These are phyloP conservation scores for Pycnomerus fuliginosus DNA, from an alignment of 2,888 invertebrate species.

Conservation along the genomic window DNA sequence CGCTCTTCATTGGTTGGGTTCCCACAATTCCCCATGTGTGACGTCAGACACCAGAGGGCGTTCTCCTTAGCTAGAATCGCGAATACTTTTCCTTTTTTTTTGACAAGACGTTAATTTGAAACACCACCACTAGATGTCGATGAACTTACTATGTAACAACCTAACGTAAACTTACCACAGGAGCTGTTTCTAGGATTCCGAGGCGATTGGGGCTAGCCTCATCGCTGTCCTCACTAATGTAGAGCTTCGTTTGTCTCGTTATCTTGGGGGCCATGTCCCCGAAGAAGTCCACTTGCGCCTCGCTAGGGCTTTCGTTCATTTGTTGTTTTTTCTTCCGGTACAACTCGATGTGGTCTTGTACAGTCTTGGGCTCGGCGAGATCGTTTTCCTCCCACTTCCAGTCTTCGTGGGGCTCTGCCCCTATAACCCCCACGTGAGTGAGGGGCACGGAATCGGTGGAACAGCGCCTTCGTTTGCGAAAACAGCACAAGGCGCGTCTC, in stretches of 20 bases:
- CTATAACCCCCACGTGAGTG: slow-evolving; percentile 58
- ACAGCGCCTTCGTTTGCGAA: slow-evolving; percentile 57
- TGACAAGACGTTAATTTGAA: too few relatives aligned
- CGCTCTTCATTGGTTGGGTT: too few relatives aligned
- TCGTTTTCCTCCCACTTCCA: slow-evolving; percentile 65
- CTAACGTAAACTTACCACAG: slow-evolving; percentile 5
- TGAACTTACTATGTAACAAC: too few relatives aligned
- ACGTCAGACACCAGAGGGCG: too few relatives aligned
- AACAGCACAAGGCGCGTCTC: slow-evolving; percentile 63
- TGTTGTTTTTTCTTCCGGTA: slow-evolving; percentile 58
- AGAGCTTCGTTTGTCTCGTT: slow-evolving; percentile 59
- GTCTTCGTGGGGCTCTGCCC: slow-evolving; percentile 43
- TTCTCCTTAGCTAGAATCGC: too few relatives aligned
- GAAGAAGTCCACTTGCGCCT: slow-evolving; percentile 59
- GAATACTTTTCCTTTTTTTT: too few relatives aligned
- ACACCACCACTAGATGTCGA: too few relatives aligned
- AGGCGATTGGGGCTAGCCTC: slow-evolving; percentile 37
- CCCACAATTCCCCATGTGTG: too few relatives aligned
- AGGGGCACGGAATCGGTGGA: slow-evolving; percentile 59
- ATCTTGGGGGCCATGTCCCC: slow-evolving; percentile 65
- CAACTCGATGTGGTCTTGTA: slow-evolving; percentile 65
- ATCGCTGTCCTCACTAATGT: slow-evolving; percentile 51
- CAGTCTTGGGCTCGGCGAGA: slow-evolving; percentile 47
- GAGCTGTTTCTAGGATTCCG: slow-evolving; percentile 30
- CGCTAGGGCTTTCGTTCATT: slow-evolving; percentile 48